Evolutionary conservation across 2,888 invertebrate species (phyloP).

Genomic region (Gandaritis pyraliata): DNA sequence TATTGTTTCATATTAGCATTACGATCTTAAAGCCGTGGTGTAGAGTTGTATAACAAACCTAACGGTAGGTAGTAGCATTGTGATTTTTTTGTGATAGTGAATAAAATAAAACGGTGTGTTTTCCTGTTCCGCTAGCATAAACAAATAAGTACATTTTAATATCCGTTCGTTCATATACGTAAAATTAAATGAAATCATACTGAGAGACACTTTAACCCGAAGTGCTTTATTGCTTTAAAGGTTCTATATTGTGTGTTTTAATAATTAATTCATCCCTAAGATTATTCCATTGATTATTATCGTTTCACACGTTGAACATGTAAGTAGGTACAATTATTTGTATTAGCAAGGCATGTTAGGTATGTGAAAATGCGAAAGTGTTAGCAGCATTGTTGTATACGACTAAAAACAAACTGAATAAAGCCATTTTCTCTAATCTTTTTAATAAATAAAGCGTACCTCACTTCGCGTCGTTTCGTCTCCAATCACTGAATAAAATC

Average conservation of each 20-base stretch:
- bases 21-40: conserved; percentile 15
- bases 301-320: conserved; percentile 14
- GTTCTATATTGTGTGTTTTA: no score
- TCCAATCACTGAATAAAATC: conserved; percentile 25
- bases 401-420: conserved; percentile 37
- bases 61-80: conserved; percentile 5
- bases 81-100: neutral
- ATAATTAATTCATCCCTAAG: no score
- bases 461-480: conserved; percentile 34
- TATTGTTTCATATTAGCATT: conserved; percentile 18
- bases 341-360: conserved; percentile 15
- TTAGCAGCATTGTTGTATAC: conserved; percentile 43
- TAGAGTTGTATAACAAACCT: conserved; percentile 9
- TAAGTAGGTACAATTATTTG: conserved; percentile 13
- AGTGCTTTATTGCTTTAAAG: no score
- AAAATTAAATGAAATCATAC: neutral
- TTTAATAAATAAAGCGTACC: conserved; percentile 23
- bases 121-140: conserved; percentile 1
- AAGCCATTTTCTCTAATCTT: conserved; percentile 25
- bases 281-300: no score
- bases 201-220: neutral
- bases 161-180: neutral
- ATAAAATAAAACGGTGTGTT: neutral
- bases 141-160: neutral
- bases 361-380: conserved; percentile 43